These are phyloP conservation scores for Morpho helenor DNA, from an alignment of 2,888 invertebrate species.

Conservation along the genomic window DNA sequence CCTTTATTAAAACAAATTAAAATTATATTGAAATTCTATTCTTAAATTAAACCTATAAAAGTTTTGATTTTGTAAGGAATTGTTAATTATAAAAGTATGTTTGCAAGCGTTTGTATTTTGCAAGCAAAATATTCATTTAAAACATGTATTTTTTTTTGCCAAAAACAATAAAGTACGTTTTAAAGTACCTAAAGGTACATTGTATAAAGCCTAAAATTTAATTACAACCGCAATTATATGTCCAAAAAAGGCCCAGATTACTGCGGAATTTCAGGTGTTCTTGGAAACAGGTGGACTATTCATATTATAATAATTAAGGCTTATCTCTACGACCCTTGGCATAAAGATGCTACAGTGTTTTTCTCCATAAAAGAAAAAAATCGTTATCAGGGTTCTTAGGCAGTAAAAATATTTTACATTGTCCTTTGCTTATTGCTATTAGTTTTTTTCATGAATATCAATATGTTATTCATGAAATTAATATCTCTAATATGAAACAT, in stretches of 20 bases:
- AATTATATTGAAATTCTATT: no score
- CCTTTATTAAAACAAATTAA: no score
- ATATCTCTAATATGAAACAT: not conserved
- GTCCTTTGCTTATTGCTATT: no score
- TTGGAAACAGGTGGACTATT: slow-evolving; percentile 11
- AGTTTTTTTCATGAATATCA: no score
- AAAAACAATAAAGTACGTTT: not conserved
- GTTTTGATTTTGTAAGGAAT: no score
- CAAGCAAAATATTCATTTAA: no score
- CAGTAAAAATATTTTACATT: not conserved
- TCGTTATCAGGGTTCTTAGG: no score
- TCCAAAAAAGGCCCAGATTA: not conserved
- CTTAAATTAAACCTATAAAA: no score
- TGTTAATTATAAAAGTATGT: no score
- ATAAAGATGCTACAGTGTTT: slow-evolving; percentile 1
- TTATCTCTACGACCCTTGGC: not conserved
- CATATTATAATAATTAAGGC: slow-evolving; percentile 4
- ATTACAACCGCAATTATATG: slow-evolving; percentile 4
- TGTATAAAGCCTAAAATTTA: not conserved
- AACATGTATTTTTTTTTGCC: not conserved
- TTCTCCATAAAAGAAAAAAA: no score
- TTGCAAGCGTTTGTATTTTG: no score
- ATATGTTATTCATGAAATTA: no score
- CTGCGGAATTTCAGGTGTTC: slow-evolving; percentile 3
- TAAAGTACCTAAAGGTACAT: not conserved